These are phyloP conservation scores for Cynoglossus semilaevis DNA, from an alignment of 2,113 vertebrate species.

Conservation along the genomic window DNA sequence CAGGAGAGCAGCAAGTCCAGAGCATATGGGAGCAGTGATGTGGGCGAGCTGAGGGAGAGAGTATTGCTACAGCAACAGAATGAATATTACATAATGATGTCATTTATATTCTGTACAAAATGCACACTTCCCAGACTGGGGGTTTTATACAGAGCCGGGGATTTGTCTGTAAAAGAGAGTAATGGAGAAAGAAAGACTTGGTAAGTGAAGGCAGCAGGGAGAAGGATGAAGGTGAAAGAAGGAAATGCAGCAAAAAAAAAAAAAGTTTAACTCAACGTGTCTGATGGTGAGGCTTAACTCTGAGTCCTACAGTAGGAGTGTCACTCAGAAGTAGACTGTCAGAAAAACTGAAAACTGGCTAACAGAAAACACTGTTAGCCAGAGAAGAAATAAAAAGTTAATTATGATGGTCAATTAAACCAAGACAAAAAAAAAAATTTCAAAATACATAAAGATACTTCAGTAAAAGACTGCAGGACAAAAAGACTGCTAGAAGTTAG, in stretches of 20 bases:
- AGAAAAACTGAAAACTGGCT: no score
- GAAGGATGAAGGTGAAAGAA: slow-evolving; percentile 18
- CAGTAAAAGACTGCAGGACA: no score
- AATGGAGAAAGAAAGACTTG: slow-evolving; percentile 33
- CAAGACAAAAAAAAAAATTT: no score
- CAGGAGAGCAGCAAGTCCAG: slow-evolving; percentile 55
- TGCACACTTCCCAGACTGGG: slow-evolving; percentile 53
- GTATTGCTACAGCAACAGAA: slow-evolving; percentile 75
- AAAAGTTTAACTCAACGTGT: not conserved
- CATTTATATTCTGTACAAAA: slow-evolving; percentile 76
- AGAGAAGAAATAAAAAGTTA: no score
- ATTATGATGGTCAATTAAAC: no score
- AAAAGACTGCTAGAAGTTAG: no score
- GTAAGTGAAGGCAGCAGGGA: slow-evolving; percentile 13
- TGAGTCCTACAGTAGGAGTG: no score
- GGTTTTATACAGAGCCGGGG: slow-evolving; percentile 52
- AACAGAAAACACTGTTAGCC: no score
- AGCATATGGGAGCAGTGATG: slow-evolving; percentile 61
- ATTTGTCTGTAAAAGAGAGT: slow-evolving; percentile 58
- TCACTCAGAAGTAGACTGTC: no score
- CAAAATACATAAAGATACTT: no score
- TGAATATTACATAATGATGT: slow-evolving; percentile 79
- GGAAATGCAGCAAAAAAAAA: slow-evolving; percentile 9
- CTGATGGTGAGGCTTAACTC: not conserved
- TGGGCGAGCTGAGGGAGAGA: slow-evolving; percentile 68